phyloP scores from a whole-genome alignment of 1,140 invertebrate genomes.

The Zaprionus gabonicus region DNA sequence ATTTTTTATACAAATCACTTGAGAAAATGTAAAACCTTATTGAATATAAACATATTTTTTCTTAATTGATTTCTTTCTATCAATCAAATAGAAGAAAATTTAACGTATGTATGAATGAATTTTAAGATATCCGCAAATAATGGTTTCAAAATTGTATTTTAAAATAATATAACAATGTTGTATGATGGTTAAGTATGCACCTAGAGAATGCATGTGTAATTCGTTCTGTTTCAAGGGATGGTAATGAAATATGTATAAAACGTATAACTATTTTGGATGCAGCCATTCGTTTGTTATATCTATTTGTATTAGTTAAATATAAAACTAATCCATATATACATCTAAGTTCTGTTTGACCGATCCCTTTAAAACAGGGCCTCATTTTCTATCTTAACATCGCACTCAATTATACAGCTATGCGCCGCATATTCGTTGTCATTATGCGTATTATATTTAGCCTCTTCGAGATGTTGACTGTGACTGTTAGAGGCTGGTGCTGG shows the following conservation, averaged over 20 bases:
- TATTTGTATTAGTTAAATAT: neutral
- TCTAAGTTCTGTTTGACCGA: neutral
- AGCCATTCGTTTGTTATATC: conserved; percentile 20
- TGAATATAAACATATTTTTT: too few species aligned
- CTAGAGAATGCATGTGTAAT: neutral
- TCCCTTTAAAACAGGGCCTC: conserved; percentile 48
- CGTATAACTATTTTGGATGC: conserved; percentile 41
- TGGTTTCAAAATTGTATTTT: conserved; percentile 13
- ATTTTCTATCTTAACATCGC: conserved; percentile 75
- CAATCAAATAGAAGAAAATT: too few species aligned
- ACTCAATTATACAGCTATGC: conserved; percentile 59
- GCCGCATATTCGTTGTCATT: conserved; percentile 22
- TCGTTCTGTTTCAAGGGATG: neutral
- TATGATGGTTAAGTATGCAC: neutral
- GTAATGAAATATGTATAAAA: neutral
- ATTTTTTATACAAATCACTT: neutral
- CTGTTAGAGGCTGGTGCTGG: conserved; percentile 37
- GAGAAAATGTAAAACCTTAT: too few species aligned
- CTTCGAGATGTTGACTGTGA: conserved; percentile 2
- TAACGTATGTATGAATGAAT: neutral
- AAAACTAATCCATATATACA: conserved; percentile 6
- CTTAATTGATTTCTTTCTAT: too few species aligned
- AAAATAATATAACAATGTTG: conserved; percentile 1
- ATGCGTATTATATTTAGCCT: conserved; percentile 11
- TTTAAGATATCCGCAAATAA: neutral